A percentile compares a stretch with the other conserved stretches of the same genome.
phyloP scores from a whole-genome alignment of 2,888 invertebrate genomes.

The Liposcelis brunnea region DNA sequence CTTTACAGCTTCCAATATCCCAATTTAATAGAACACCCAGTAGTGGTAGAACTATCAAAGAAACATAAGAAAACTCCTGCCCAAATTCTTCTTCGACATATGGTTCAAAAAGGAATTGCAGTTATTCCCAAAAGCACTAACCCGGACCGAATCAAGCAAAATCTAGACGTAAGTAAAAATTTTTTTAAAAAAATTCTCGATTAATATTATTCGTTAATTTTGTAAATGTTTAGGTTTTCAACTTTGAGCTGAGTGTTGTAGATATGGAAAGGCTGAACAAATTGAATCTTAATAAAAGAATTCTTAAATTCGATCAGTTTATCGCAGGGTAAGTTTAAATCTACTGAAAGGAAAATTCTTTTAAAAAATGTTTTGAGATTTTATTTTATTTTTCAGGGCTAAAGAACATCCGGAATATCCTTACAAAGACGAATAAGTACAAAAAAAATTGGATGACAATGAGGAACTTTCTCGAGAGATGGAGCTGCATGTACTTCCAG shows the following conservation, averaged over 20 bases:
- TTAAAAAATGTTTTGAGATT: background rate
- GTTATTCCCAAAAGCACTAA: constrained; percentile 77
- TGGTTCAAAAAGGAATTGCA: constrained; percentile 50
- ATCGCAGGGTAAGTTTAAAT: constrained; percentile 39
- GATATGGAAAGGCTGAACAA: constrained; percentile 43
- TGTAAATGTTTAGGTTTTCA: too few relatives aligned
- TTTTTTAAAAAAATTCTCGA: too few relatives aligned
- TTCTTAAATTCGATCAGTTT: background rate
- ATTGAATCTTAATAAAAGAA: constrained; percentile 30
- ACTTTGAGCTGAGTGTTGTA: constrained; percentile 42
- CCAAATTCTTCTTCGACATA: constrained; percentile 55
- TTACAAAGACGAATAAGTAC: too few relatives aligned
- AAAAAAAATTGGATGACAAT: too few relatives aligned
- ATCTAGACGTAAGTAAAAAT: constrained; percentile 45
- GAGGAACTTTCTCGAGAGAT: too few relatives aligned
- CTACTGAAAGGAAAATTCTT: too few relatives aligned
- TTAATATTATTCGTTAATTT: too few relatives aligned
- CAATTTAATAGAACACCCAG: background rate
- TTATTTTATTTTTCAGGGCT: constrained; percentile 22
- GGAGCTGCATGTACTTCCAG: too few relatives aligned
- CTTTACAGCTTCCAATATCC: constrained; percentile 23
- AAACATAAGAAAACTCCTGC: constrained; percentile 51
- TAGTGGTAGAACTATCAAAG: constrained; percentile 34
- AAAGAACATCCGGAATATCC: constrained; percentile 57
- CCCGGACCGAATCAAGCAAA: constrained; percentile 50